Evolutionary conservation across 30 jellyfish, hydroid and myxozoan species (phyloP), one percentile per base, ranked within the genome.

Genomic region (Aurelia sp.): DNA sequence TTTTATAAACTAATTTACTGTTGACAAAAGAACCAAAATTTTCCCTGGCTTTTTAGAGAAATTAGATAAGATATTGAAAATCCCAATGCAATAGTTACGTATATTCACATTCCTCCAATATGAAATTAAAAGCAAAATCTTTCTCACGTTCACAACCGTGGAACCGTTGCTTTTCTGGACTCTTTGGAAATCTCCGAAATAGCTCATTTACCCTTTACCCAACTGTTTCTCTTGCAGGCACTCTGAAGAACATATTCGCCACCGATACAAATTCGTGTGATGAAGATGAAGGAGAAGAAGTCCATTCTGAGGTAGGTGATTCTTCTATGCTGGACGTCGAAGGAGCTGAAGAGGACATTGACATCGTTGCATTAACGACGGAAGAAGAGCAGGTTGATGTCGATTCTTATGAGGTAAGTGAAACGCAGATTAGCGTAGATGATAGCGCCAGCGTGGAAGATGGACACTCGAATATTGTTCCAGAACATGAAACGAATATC

Each of bases 361-460:
- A 73, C 18, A 73, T 52, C 52, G 84, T 35, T 0, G 69, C 15
- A 18, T 5, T 59, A 18, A 6, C 35, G 16, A 48, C 21, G 20
- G 71, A 70, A 40, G 81, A 70, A 70, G 81, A 70, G 37, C 55
- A 18, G 31, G 12, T 23, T 18, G 81, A 70, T 70, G 81, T 59
- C 23, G 69, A 59, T 21, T 59, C 69, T 59, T 59, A 21, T 21
- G 69, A 59, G 69, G 33, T 59, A n/a, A 21, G 33, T 21, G 69
- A 59, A 18, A 59, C 69, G 33, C 69, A 12, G 33, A 59, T 18
- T 59, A 59, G 33, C 13, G 69, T 59, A 1, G 33, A 18, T 59
- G 69, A 21, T 18, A 59, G 37, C 33, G 33, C 13, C 11, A 18
- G 33, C 33, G 76, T 20, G 22, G 82, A 40, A 20, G 67, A 44